Evolutionary conservation across 64 coral and sea anemone species (phyloP).

Genomic region (Cladopsammia gracilis): DNA sequence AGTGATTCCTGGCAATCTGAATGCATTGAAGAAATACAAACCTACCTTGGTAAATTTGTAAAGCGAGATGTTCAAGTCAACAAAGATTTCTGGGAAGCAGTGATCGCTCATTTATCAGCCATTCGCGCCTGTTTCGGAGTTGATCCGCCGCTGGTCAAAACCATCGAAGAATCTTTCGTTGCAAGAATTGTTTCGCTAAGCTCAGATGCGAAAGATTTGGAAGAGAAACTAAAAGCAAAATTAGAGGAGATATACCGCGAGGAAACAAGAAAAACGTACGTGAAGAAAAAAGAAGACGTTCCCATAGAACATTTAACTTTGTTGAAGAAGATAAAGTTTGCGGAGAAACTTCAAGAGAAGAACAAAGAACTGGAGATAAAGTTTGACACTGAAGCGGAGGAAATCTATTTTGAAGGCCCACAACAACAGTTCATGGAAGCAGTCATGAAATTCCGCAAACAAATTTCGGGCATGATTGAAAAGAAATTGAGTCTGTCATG

Average conservation of each 20-base stretch:
- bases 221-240: neutral
- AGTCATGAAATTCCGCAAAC: neutral
- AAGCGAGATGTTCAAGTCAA: neutral
- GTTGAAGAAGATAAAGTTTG: too few species aligned
- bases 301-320: too few species aligned
- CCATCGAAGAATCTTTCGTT: neutral
- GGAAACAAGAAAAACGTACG: too few species aligned
- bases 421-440: slow-evolving; percentile 34
- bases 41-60: slow-evolving; percentile 1
- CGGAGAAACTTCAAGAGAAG: too few species aligned
- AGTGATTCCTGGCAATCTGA: slow-evolving; percentile 12
- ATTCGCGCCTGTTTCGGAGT: neutral
- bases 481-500: neutral
- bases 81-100: neutral
- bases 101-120: neutral
- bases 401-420: too few species aligned
- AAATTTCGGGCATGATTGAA: neutral
- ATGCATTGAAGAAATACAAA: slow-evolving; percentile 24
- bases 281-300: too few species aligned
- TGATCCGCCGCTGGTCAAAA: neutral
- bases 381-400: too few species aligned
- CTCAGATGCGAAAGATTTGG: neutral
- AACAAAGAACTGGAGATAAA: too few species aligned
- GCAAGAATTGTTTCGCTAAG: neutral
- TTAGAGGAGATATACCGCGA: too few species aligned